Conservation (phyloP, 1,140 invertebrate species). For the Cydia pomonella region DNA sequence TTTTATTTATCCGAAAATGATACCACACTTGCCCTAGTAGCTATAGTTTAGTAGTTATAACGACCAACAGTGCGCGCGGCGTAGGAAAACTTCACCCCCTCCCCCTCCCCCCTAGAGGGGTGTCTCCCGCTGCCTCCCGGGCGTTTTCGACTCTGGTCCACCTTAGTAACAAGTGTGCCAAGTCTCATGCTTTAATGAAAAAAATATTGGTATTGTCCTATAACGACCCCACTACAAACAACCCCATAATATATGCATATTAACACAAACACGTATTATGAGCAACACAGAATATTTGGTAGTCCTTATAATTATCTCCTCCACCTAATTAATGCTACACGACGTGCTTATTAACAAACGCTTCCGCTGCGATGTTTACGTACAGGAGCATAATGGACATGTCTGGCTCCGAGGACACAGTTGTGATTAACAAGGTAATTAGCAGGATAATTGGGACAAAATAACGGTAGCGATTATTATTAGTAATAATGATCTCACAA, state of each 20-base stretch:
- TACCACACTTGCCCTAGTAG: too few relatives aligned
- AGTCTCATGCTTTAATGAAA: too few relatives aligned
- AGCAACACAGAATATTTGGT: constrained; percentile 26
- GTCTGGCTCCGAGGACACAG: constrained; percentile 3
- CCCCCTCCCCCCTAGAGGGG: too few relatives aligned
- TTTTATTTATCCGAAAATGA: too few relatives aligned
- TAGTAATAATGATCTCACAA: not conserved
- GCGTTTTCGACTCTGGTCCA: too few relatives aligned
- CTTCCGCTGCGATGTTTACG: constrained; percentile 43
- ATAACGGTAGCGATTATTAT: not conserved
- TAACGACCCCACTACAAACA: too few relatives aligned
- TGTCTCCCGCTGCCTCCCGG: too few relatives aligned
- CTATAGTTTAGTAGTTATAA: too few relatives aligned
- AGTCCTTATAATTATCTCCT: constrained; percentile 32
- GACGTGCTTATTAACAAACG: constrained; percentile 50
- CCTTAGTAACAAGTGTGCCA: too few relatives aligned
- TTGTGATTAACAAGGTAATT: constrained; percentile 18
- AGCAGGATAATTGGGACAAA: not conserved
- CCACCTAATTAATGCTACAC: constrained; percentile 51
- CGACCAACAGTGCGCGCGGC: too few relatives aligned
- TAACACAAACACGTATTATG: not conserved
- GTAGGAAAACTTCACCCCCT: too few relatives aligned
- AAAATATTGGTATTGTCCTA: too few relatives aligned
- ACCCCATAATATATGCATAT: not conserved
- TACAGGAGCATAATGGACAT: constrained; percentile 23